Evolutionary conservation across 2,797 vertebrate genomes (phyloP).

Genomic region (Urophycis tenuis): DNA sequence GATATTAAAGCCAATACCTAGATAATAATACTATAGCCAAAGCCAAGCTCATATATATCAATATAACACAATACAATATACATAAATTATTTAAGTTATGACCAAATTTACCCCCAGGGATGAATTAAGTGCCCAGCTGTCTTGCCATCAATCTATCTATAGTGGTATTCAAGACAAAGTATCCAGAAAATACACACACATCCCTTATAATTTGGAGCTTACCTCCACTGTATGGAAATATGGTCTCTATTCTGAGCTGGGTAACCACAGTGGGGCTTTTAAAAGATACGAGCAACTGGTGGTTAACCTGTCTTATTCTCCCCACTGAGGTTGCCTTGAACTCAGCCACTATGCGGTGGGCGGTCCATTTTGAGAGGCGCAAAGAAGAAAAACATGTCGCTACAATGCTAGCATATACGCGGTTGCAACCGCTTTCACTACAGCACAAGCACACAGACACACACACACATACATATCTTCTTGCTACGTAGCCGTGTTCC

Average conservation of each 20-base stretch:
- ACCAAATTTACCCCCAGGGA: too few relatives aligned
- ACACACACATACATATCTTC: too few relatives aligned
- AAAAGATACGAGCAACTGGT: background rate
- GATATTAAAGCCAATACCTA: background rate
- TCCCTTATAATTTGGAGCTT: background rate
- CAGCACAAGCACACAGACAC: background rate
- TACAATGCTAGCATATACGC: background rate
- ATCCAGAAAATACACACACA: background rate
- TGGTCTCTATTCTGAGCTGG: background rate
- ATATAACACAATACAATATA: background rate
- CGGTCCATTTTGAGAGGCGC: background rate
- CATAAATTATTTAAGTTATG: background rate
- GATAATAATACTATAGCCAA: background rate
- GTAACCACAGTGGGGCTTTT: background rate
- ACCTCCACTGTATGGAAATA: background rate
- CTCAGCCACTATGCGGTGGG: background rate
- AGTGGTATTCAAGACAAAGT: too few relatives aligned
- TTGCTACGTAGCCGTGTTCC: too few relatives aligned
- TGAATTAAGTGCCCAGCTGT: too few relatives aligned
- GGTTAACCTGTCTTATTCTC: background rate
- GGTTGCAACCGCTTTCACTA: background rate
- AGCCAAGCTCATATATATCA: background rate
- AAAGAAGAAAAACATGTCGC: background rate
- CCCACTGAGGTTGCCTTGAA: background rate
- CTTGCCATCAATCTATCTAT: background rate